phyloP scores from a whole-genome alignment of 2,797 vertebrate genomes.

The Pachyuromys duprasi region DNA sequence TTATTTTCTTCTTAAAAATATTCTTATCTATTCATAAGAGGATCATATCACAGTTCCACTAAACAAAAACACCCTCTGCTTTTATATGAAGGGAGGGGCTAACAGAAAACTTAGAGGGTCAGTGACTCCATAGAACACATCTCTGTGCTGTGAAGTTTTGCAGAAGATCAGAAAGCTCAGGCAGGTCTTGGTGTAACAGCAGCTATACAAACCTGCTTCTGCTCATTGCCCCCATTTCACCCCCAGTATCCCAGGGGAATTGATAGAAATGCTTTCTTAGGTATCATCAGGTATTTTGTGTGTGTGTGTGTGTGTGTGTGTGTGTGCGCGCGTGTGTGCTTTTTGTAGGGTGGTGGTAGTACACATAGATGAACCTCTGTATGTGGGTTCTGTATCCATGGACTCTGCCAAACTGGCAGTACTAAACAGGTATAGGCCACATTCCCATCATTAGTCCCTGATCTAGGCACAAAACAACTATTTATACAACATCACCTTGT shows the following conservation, averaged over 20 bases:
- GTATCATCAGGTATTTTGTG: background rate
- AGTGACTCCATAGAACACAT: accelerated
- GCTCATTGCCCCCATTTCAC: background rate
- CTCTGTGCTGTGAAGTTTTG: background rate
- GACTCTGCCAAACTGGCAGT: background rate
- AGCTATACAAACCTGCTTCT: background rate
- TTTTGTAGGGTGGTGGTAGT: background rate
- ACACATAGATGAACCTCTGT: background rate
- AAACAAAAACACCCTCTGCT: conserved; percentile 74
- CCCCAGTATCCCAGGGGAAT: background rate
- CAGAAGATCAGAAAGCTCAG: background rate
- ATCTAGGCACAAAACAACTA: background rate
- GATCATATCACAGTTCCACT: conserved; percentile 73
- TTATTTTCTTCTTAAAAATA: conserved; percentile 67
- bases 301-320: too few relatives aligned
- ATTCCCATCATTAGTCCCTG: too few relatives aligned
- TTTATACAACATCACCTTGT: background rate
- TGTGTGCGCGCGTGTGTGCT: too few relatives aligned
- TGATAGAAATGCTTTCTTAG: background rate
- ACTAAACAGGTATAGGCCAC: background rate
- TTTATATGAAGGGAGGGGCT: background rate
- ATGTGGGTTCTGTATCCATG: background rate
- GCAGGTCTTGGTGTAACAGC: background rate
- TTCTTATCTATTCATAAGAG: conserved; percentile 61
- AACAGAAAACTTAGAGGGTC: background rate